Conservation (phyloP, 1,140 invertebrate species). For the Pomacea maculata region DNA sequence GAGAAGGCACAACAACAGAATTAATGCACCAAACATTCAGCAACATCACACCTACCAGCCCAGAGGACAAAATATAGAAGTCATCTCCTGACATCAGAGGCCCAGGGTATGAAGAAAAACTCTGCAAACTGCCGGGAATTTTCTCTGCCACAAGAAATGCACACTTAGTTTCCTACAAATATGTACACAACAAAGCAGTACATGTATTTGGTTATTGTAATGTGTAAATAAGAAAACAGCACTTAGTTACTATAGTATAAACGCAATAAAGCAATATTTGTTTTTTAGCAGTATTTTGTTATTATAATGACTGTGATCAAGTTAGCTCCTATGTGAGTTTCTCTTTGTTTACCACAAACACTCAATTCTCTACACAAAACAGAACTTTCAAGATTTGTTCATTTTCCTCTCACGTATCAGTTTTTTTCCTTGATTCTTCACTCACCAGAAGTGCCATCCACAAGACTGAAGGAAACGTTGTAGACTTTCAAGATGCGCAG, state of each 20-base stretch:
- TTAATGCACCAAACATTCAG: conserved; percentile 12
- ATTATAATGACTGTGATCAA: background rate
- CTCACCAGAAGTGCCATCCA: conserved; percentile 53
- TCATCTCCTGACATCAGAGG: conserved; percentile 88
- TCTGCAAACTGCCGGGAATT: conserved; percentile 65
- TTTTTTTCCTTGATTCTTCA: background rate
- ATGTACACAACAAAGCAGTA: background rate
- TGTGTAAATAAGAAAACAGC: no score
- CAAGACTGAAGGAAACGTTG: conserved; percentile 79
- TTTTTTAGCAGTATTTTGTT: background rate
- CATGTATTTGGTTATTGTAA: no score
- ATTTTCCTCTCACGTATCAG: background rate
- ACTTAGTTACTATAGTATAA: no score
- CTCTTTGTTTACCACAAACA: background rate
- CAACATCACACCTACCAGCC: conserved; percentile 67
- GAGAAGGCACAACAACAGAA: background rate
- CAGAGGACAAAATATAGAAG: conserved; percentile 75
- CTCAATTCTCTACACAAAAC: background rate
- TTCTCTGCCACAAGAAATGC: conserved; percentile 12
- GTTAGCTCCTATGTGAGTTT: background rate
- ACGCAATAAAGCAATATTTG: background rate
- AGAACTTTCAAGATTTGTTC: background rate
- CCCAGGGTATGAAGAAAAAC: conserved; percentile 90
- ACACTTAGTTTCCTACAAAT: background rate
- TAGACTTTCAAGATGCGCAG: conserved; percentile 89